These are phyloP conservation scores for Eulithis prunata DNA, from an alignment of 2,888 invertebrate genomes.

Conservation along the genomic window DNA sequence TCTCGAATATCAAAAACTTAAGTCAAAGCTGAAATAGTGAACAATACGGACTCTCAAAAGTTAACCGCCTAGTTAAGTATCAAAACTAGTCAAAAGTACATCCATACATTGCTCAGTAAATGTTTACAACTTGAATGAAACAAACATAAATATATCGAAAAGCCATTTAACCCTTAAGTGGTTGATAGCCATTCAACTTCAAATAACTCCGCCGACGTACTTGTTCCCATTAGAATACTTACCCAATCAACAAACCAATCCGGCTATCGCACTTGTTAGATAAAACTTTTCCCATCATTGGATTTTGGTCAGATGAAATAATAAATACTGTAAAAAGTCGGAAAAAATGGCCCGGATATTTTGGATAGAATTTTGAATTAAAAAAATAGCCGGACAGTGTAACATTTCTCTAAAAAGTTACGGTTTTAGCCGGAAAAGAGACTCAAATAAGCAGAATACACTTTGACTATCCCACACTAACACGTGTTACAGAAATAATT, in stretches of 20 bases:
- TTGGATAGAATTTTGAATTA: neutral
- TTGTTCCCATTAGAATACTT: slow-evolving; percentile 32
- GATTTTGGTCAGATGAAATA: neutral
- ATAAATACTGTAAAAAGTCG: slow-evolving; percentile 7
- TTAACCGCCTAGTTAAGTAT: too few relatives aligned
- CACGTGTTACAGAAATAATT: slow-evolving; percentile 36
- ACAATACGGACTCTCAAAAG: too few relatives aligned
- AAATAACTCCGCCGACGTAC: slow-evolving; percentile 30
- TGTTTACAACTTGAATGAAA: slow-evolving; percentile 26
- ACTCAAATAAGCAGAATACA: neutral
- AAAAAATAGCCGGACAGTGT: neutral
- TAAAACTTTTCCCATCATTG: slow-evolving; percentile 41
- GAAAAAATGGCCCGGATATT: neutral
- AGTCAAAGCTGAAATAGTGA: too few relatives aligned
- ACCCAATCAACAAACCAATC: slow-evolving; percentile 37
- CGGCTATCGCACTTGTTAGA: slow-evolving; percentile 33
- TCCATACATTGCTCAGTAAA: slow-evolving; percentile 1
- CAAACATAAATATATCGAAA: slow-evolving; percentile 24
- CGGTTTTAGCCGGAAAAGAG: slow-evolving; percentile 5
- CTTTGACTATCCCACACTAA: slow-evolving; percentile 15
- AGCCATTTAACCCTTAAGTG: slow-evolving; percentile 22
- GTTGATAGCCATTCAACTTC: slow-evolving; percentile 27
- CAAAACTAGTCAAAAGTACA: neutral
- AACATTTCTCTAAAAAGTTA: too few relatives aligned
- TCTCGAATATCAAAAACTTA: too few relatives aligned